Base-by-base conservation (phyloP, 2,888 invertebrate genomes). In the Drosophila niveifrons region DNA sequence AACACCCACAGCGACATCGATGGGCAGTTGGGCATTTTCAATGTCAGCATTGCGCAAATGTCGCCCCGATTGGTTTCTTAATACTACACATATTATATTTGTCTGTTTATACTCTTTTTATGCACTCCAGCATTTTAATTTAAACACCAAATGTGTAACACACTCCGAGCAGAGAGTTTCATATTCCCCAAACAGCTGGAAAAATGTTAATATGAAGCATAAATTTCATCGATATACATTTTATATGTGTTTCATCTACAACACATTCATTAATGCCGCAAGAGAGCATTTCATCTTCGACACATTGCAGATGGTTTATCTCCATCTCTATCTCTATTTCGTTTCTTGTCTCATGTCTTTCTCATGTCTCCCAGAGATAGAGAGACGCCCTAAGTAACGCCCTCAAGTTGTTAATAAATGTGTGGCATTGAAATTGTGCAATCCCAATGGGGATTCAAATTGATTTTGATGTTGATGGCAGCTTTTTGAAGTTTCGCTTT, bases 21-120 rank as follows among this genome's bases (percentile, higher is more conserved):
- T 66, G 53, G 75, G 61, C 66, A 68, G 78, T 62, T 78, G 75
- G 68, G 73, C 78, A 84, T 81, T 78, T 87, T 87, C 86, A 87
- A 87, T 87, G 86, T 88, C 87, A 87, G 53, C 70, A 47, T 85
- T 87, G 85, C 80, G 85, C 75, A 87, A 81, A 76, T 72, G 74
- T 79, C 66, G 70, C 66, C 69, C 69, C 65, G 59, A 51, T 75
- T 69, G 72, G 69, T 50, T 23, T 23, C 23, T 23, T 68, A 70
- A 56, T 63, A 17, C 39, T n/a, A n/a, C 31, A 23, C 23, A 36
- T 36, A 36, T 36, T 36, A n/a, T 46, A 48, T 58, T 41, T 47
- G 11, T n/a, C 2, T n/a, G n/a, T 48, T 31, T 43, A 52, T 57
- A 17, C 53, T 10, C 15, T 31, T 10, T 31, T 31, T 3, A 10